Evolutionary conservation across 2,888 invertebrate genomes (phyloP).

Genomic region (Caradrina clavipalpis): DNA sequence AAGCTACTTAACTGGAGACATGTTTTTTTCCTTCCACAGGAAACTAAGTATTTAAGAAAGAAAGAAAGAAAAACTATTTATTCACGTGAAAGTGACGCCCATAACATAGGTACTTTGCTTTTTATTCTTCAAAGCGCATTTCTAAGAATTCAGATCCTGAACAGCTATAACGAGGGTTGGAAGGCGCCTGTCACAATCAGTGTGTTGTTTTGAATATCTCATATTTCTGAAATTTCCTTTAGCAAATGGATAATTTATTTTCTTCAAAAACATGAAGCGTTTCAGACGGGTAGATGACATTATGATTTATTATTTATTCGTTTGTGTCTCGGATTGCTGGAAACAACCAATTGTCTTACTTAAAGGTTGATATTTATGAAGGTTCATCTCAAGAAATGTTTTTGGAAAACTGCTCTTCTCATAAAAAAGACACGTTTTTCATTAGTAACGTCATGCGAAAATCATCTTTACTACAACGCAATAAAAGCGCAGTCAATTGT

Average conservation of each 20-base stretch:
- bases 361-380: not conserved
- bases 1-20: too few species aligned
- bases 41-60: too few species aligned
- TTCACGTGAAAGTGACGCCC: too few species aligned
- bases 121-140: not conserved
- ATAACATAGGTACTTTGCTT: not conserved
- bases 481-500: not conserved
- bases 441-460: not conserved
- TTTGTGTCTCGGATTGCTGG: not conserved
- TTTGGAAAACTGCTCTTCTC: not conserved
- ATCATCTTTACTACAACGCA: not conserved
- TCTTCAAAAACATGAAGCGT: conserved; percentile 19
- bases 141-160: not conserved
- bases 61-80: too few species aligned
- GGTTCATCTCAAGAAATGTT: not conserved
- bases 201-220: conserved; percentile 18
- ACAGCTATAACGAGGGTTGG: not conserved
- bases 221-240: conserved; percentile 6
- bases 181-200: conserved; percentile 9
- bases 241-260: conserved; percentile 18
- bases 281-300: not conserved
- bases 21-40: too few species aligned
- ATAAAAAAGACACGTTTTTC: not conserved
- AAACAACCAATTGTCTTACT: not conserved
- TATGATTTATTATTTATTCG: conserved; percentile 3